These are phyloP conservation scores for Antheraea pernyi DNA, from an alignment of 1,140 invertebrate species.

Conservation along the genomic window DNA sequence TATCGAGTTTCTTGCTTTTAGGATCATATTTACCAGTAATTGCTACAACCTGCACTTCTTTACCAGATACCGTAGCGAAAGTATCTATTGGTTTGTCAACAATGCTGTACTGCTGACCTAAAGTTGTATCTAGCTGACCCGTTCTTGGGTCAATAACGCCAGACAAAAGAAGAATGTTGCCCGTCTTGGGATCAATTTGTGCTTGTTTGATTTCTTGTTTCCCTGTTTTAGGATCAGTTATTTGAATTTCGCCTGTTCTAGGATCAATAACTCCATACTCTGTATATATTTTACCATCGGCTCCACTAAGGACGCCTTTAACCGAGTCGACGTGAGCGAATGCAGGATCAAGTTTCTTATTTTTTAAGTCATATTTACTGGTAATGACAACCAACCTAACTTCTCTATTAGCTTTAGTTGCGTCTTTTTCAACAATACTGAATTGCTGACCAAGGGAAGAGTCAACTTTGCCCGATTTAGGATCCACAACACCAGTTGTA, in stretches of 20 bases:
- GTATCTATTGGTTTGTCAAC: constrained; percentile 82
- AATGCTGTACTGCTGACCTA: constrained; percentile 80
- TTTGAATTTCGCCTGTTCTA: constrained; percentile 77
- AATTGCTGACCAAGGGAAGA: constrained; percentile 78
- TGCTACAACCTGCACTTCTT: constrained; percentile 78
- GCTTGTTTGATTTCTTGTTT: constrained; percentile 78
- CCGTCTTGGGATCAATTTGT: constrained; percentile 79
- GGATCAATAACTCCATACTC: constrained; percentile 82
- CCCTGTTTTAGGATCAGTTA: constrained; percentile 79
- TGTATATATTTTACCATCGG: constrained; percentile 79
- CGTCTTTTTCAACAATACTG: constrained; percentile 79
- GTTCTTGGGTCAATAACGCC: constrained; percentile 80
- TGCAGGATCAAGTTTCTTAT: constrained; percentile 78
- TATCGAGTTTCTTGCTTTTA: constrained; percentile 79
- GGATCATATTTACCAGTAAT: constrained; percentile 79
- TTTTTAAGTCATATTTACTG: constrained; percentile 80
- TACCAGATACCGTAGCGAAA: constrained; percentile 78
- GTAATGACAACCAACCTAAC: constrained; percentile 80
- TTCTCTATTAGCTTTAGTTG: constrained; percentile 79
- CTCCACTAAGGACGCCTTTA: constrained; percentile 79
- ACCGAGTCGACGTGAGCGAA: constrained; percentile 80
- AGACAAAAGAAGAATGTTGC: constrained; percentile 78
- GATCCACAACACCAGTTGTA: constrained; percentile 77
- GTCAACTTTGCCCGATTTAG: constrained; percentile 79
- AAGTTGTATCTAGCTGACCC: constrained; percentile 73